A percentile compares a stretch with the other conserved stretches of the same genome.
Conservation (phyloP, 1,140 invertebrate genomes). For the Brachionus manjavacas region DNA sequence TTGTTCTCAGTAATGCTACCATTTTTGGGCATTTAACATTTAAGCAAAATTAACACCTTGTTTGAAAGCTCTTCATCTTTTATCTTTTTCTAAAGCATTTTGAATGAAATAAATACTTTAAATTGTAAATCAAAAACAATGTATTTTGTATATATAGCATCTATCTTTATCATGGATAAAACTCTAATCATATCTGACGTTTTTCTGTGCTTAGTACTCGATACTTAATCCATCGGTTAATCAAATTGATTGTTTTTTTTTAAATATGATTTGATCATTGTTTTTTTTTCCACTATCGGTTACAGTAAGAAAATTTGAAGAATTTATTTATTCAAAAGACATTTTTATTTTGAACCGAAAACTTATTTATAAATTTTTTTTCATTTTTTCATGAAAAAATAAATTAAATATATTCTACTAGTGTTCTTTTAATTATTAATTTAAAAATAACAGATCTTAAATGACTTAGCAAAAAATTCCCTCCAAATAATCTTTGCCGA, state of each 20-base stretch:
- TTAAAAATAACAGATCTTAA: not conserved
- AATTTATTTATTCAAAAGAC: not conserved
- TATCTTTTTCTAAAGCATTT: not conserved
- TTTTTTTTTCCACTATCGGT: not conserved
- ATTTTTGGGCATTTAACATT: not conserved
- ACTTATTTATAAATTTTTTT: not conserved
- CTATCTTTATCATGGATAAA: not conserved
- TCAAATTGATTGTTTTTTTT: not conserved
- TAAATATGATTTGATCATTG: not conserved
- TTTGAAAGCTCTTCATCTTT: not conserved
- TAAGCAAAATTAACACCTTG: not conserved
- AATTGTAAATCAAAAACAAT: not conserved
- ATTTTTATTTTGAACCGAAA: not conserved
- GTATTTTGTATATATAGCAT: not conserved
- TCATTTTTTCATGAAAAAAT: not conserved
- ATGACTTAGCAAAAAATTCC: not conserved
- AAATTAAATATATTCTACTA: not conserved
- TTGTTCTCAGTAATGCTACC: slow-evolving; percentile 7
- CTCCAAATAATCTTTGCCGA: too few species aligned
- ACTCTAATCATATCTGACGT: not conserved
- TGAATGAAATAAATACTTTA: not conserved
- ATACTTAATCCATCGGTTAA: not conserved
- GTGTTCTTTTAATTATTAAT: too few species aligned
- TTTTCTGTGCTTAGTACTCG: not conserved
- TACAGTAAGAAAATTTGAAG: not conserved